These are phyloP conservation scores for Neocrepidodera transversa DNA, from an alignment of 2,888 invertebrate species.

Conservation along the genomic window DNA sequence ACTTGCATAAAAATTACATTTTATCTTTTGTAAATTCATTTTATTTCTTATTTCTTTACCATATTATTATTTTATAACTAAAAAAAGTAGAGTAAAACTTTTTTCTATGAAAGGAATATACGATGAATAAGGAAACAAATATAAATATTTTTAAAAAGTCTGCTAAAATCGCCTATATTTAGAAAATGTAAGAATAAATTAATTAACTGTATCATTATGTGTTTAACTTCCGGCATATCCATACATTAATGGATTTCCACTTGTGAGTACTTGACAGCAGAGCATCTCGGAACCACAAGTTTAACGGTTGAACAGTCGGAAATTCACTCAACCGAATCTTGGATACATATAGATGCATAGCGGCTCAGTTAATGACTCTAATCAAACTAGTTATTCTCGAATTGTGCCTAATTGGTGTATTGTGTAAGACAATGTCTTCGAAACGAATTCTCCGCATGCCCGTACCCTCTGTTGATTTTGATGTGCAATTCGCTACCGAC, in stretches of 20 bases:
- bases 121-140: too few species aligned
- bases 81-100: too few species aligned
- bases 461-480: slow-evolving; percentile 28
- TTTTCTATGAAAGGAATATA: too few species aligned
- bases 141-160: too few species aligned
- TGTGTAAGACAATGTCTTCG: slow-evolving; percentile 46
- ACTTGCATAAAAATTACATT: too few species aligned
- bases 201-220: too few species aligned
- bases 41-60: too few species aligned
- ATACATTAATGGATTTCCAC: background rate
- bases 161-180: too few species aligned
- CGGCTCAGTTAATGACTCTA: slow-evolving; percentile 44
- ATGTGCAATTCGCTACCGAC: background rate
- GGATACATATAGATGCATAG: slow-evolving; percentile 6
- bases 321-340: slow-evolving; percentile 12
- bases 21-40: too few species aligned
- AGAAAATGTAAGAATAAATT: too few species aligned
- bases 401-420: slow-evolving; percentile 52
- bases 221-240: too few species aligned
- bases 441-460: slow-evolving; percentile 44
- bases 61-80: too few species aligned
- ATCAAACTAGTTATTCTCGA: slow-evolving; percentile 52
- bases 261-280: background rate
- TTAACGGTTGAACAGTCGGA: slow-evolving; percentile 6
- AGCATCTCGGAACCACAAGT: background rate